Evolutionary conservation across 2,888 invertebrate genomes (phyloP), one percentile per base, ranked within the genome.

Genomic region (Deroplatys truncata): DNA sequence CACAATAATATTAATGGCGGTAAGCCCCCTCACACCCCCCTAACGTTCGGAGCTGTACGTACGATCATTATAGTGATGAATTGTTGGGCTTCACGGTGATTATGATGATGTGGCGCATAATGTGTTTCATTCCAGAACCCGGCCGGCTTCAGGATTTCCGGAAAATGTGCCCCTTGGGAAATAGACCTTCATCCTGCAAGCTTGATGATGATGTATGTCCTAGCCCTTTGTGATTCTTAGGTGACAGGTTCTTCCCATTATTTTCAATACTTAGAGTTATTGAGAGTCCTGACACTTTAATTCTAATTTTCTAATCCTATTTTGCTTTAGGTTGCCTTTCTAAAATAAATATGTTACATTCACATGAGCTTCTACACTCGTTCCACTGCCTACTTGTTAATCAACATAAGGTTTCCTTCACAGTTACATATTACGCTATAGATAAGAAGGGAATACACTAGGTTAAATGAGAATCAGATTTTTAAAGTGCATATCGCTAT

Each of bases 1-100:
- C 25, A 87, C 87, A 83, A 87, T 87, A 87, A 43, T 87, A 87
- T 87, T 87, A 87, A 87, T 87, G 87, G 87, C n/a, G 28, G 87
- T 83, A 72, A 72, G 56, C 56, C 56, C 56, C 56, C 56, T 20
- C 16, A 1, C 7, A 20, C 56, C 56, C 56, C 56, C 20, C 56
- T 72, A 72, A 28, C n/a, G 87, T 35, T 87, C 82, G 87, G 87
- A 82, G 87, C 87, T 43, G 35, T 83, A 87, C 83, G 35, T 87
- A 25, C 83, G 87, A 87, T 87, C 87, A 87, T 87, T 83, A 87
- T 87, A 43, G 83, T 87, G 87, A 87, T 87, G 87, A 87, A 87
- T 87, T 87, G 87, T 43, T 35, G 15, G 35, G 82, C 82, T 87
- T 87, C 82, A 35, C 82, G 87, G 87, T 87, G 87, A 87, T 87